Base-by-base conservation (phyloP, 2,113 vertebrate species). In the Labeo rohita region DNA sequence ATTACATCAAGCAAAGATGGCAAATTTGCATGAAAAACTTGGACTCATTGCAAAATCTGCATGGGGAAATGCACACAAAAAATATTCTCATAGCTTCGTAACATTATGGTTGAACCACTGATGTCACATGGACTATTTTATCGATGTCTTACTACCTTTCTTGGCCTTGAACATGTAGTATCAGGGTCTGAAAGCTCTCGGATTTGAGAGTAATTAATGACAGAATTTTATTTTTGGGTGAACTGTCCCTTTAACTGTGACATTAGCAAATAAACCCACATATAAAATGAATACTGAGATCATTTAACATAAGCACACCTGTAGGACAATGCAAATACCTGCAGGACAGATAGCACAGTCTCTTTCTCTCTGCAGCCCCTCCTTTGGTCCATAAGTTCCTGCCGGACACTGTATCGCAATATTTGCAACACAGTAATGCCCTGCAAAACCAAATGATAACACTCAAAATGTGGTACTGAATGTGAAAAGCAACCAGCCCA, bases 391-490 rank as follows among this genome's bases (percentile, higher is more conserved):
- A 84, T 94, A 97, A 47, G 87, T 97, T 84, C 96, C 95, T 56
- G 93, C 92, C 70, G 94, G 96, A 91, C 96, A 97, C 0, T 91
- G 93, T 6, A 91, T 50, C 68, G 88, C 87, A 1, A 89, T 80
- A 63, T 93, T 93, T 76, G 90, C 91, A 21, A 91, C 86, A 83
- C 95, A 96, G 90, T 95, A 96, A 89, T 95, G 90, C 86, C 96
- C 97, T 97, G 28, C 86, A 18, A 80, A n/a, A 66, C 83, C 59
- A 74, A 43, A 63, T 15, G 21, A 43, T 54, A 21, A 47, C 47
- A 8, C 83, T 70, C 47, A 7, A 81, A 61, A 68, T 49, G 12
- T 23, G 23, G 13, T 6, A 11, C 15, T n/a, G 1, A 81, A 54
- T 47, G n/a, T 61, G 1, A 87, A 54, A 21, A 61, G 8, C 34